Base-by-base conservation (phyloP, 1,140 invertebrate species). In the Leptinotarsa texana region DNA sequence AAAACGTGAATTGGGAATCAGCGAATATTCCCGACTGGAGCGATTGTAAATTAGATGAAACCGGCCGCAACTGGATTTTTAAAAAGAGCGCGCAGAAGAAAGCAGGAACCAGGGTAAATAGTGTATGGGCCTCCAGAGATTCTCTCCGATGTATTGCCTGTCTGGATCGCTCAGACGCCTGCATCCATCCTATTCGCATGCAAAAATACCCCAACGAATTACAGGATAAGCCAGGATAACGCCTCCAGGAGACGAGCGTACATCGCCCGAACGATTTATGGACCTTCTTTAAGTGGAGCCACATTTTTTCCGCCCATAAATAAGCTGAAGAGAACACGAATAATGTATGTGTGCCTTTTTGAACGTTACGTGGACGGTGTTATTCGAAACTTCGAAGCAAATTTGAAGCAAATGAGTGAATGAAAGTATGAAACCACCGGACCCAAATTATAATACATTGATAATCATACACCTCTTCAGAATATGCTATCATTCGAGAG, bases 141-240 rank as follows among this genome's bases (percentile, higher is more conserved):
- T 22, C 65, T n/a, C 51, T 61, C 69, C 78, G 73, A 81, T 80
- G 80, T 78, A 81, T 81, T 80, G 80, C 80, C 79, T 80, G 80
- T 81, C 80, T 77, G 74, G 77, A 80, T 81, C 80, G 80, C 77
- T 81, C 80, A 81, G 77, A 81, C 78, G 76, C 77, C 74, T 63
- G 74, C 79, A 79, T 81, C 75, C 79, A 81, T 81, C 80, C 77
- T 75, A 77, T 80, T 78, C 75, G 75, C 80, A 81, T 81, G 78
- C 80, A 81, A 80, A 81, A 81, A 81, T 81, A 80, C 71, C 72
- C 74, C 72, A 69, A 69, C 71, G 74, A 72, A 75, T 76, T 79
- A 76, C 76, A 73, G 78, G 75, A 79, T 79, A 68, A 74, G 72
- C 74, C 67, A 57, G 74, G 75, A 78, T 80, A 77, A 80, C 76